Conservation (phyloP, 2,113 vertebrate genomes). For the Psettodes erumei region DNA sequence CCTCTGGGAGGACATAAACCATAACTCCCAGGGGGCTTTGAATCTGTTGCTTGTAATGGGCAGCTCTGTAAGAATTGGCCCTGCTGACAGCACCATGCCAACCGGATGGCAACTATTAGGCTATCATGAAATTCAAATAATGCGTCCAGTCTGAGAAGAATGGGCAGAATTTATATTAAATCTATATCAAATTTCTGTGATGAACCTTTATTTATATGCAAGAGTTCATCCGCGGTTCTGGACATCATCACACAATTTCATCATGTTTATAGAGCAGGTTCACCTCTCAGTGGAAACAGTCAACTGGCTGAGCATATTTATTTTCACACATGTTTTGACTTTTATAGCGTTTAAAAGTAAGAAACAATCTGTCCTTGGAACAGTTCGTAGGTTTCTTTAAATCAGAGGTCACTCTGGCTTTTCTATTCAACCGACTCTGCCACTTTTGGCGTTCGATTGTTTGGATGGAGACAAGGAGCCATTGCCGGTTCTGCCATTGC, state of each 20-base stretch:
- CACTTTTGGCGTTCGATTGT: background rate
- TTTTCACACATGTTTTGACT: conserved; percentile 18
- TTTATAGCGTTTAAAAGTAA: background rate
- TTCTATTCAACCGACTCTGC: background rate
- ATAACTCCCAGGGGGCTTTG: conserved; percentile 39
- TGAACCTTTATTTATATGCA: background rate
- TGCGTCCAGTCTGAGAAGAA: background rate
- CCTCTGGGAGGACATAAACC: conserved; percentile 36
- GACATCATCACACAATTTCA: background rate
- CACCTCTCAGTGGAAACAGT: background rate
- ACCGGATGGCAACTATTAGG: conserved; percentile 10
- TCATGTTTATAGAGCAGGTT: background rate
- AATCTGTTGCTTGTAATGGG: conserved; percentile 34
- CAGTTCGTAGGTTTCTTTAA: conserved; percentile 14
- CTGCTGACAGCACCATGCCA: background rate
- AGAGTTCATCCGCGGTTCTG: background rate
- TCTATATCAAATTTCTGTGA: background rate
- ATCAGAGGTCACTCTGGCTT: conserved; percentile 9
- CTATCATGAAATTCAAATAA: background rate
- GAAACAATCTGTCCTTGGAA: conserved; percentile 1
- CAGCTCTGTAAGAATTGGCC: background rate
- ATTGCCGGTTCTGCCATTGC: background rate
- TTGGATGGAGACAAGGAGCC: conserved; percentile 4
- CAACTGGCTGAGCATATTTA: background rate
- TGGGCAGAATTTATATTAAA: background rate